Evolutionary conservation across 2,113 vertebrate genomes (phyloP).

Genomic region (Pollimyrus isidori): DNA sequence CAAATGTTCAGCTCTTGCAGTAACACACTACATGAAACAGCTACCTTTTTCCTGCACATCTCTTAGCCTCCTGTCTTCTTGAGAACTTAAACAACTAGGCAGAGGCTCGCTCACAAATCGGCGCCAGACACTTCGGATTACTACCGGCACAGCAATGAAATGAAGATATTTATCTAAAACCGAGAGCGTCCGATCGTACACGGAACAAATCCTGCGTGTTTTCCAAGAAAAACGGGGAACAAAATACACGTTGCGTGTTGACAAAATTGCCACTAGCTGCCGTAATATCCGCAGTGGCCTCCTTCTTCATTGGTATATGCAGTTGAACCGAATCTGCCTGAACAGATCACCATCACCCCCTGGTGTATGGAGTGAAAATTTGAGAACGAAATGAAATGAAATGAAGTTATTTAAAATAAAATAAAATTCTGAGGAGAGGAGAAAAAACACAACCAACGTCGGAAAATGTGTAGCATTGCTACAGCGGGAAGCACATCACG

Average conservation of each 20-base stretch:
- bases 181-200: too few relatives aligned
- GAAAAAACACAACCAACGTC: not conserved
- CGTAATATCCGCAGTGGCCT: slow-evolving; percentile 35
- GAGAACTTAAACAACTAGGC: slow-evolving; percentile 1
- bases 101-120: not conserved
- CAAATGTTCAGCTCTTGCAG: not conserved
- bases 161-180: not conserved
- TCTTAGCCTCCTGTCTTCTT: slow-evolving; percentile 10
- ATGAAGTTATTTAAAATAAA: not conserved
- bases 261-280: not conserved
- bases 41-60: slow-evolving; percentile 22
- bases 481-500: too few relatives aligned
- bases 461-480: not conserved
- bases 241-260: not conserved
- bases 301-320: slow-evolving; percentile 12
- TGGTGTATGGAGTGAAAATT: slow-evolving; percentile 11
- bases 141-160: not conserved
- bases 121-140: not conserved
- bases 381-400: not conserved
- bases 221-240: not conserved
- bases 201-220: not conserved
- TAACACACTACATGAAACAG: not conserved
- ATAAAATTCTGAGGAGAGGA: not conserved
- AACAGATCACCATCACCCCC: slow-evolving; percentile 7
- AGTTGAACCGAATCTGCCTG: not conserved